These are phyloP conservation scores for Drosophila phalerata DNA, from an alignment of 2,888 invertebrate genomes.

Conservation along the genomic window DNA sequence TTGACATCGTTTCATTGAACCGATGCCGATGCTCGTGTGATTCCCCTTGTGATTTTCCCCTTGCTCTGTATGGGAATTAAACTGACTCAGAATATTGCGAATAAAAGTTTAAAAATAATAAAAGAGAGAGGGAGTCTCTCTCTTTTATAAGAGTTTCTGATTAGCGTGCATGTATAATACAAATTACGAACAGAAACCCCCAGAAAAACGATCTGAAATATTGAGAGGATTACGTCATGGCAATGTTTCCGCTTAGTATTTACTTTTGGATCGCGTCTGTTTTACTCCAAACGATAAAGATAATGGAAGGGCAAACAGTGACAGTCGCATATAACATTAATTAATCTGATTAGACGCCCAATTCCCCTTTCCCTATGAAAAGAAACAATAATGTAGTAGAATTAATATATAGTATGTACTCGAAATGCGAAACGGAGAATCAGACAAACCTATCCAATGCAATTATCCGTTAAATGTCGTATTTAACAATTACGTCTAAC, in stretches of 20 bases:
- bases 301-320: constrained; percentile 13
- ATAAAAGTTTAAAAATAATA: neutral
- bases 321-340: constrained; percentile 15
- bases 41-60: neutral
- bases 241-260: constrained; percentile 17
- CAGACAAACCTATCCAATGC: constrained; percentile 6
- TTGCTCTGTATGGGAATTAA: neutral
- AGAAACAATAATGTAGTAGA: neutral
- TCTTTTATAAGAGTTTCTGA: constrained; percentile 32
- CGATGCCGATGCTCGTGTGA: constrained; percentile 4
- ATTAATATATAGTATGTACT: constrained; percentile 7
- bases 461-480: constrained; percentile 20
- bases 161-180: constrained; percentile 29
- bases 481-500: constrained; percentile 45
- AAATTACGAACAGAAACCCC: constrained; percentile 33
- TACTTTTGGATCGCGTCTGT: constrained; percentile 24
- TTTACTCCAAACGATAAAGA: constrained; percentile 7
- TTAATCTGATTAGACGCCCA: constrained; percentile 22
- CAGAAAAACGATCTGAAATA: constrained; percentile 18
- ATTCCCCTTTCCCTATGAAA: too few relatives aligned
- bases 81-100: constrained; percentile 13
- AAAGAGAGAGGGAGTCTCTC: neutral
- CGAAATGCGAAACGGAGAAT: constrained; percentile 5
- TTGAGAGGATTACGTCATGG: constrained; percentile 45
- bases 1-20: constrained; percentile 33